Conservation (phyloP, 2,113 vertebrate genomes). For the Oryzias celebensis region DNA sequence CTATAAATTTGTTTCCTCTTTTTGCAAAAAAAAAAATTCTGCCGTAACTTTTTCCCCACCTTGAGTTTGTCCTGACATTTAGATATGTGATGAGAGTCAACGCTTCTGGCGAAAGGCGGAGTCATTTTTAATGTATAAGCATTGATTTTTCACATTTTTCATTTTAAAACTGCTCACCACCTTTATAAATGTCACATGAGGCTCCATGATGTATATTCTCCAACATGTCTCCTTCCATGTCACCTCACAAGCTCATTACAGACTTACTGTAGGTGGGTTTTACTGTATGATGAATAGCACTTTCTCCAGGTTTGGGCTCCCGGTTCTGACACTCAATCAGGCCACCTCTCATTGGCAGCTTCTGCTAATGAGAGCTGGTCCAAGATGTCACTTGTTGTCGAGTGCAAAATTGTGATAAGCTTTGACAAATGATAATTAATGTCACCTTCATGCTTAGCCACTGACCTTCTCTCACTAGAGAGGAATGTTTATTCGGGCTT, state of each 20-base stretch:
- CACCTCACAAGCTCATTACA: slow-evolving; percentile 23
- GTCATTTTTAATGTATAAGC: slow-evolving; percentile 52
- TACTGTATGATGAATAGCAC: slow-evolving; percentile 17
- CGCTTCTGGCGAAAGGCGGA: not conserved
- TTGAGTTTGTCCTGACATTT: slow-evolving; percentile 38
- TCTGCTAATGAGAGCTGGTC: slow-evolving; percentile 11
- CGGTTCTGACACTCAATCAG: slow-evolving; percentile 10
- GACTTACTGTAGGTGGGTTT: slow-evolving; percentile 5
- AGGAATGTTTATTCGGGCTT: slow-evolving; percentile 37
- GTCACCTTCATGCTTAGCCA: slow-evolving; percentile 38
- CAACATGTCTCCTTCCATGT: not conserved
- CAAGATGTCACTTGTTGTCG: slow-evolving; percentile 28
- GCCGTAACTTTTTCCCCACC: not conserved
- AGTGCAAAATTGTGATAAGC: slow-evolving; percentile 39
- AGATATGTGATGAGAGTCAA: not conserved
- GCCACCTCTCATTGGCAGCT: slow-evolving; percentile 3
- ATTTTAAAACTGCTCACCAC: slow-evolving; percentile 8
- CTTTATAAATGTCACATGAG: slow-evolving; percentile 47
- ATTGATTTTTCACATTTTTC: slow-evolving; percentile 21
- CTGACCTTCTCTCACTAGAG: slow-evolving; percentile 34
- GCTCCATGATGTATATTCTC: slow-evolving; percentile 18
- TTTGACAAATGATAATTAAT: slow-evolving; percentile 52
- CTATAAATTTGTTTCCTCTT: too few species aligned
- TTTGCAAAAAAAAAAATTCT: not conserved
- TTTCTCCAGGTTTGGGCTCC: slow-evolving; percentile 8